Evolutionary conservation across 1,140 invertebrate genomes (phyloP), one percentile per base, ranked within the genome.

Genomic region (Zophobas morio): DNA sequence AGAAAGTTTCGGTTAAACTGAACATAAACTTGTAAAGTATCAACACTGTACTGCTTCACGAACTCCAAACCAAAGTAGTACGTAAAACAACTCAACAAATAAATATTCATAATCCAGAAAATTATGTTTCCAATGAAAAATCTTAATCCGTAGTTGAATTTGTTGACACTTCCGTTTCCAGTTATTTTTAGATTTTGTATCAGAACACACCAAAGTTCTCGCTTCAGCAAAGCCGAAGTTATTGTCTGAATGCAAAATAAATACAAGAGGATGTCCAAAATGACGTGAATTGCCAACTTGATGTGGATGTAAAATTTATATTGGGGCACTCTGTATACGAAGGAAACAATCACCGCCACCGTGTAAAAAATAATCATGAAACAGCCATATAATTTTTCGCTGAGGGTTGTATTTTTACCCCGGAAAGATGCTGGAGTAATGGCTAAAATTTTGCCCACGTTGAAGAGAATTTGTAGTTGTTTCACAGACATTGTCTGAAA

Each of bases 51-150:
- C 36, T 60, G 33, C 37, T 60, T 60, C 5, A 35, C 35, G n/a
- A 60, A 60, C 20, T 60, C 56, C 56, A 33, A 37, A 0, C 2
- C 33, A 5, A 35, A 5, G 6, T 35, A 39, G 5, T 37, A 20
- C 3, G 36, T 60, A 36, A 39, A 60, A 60, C 5, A 35, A 6
- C 6, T n/a, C 33, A 33, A 20, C 56, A 60, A 35, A 36, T 60
- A 35, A 37, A 36, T 60, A 4, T 36, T 60, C 3, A 60, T 36
- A 36, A 37, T n/a, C 56, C 56, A 60, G n/a, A 37, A 60, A 8
- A 60, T 33, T 39, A 60, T 2, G 36, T 60, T 60, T 2, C 35
- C 35, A 1, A 60, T 39, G 4, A 39, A 1, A 8, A 46, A 46
- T 4, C 42, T 46, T 46, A 20, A 20, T 20, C 42, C 6, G 42